phyloP scores from a whole-genome alignment of 2,888 invertebrate genomes.

The Drosophila neotestacea region DNA sequence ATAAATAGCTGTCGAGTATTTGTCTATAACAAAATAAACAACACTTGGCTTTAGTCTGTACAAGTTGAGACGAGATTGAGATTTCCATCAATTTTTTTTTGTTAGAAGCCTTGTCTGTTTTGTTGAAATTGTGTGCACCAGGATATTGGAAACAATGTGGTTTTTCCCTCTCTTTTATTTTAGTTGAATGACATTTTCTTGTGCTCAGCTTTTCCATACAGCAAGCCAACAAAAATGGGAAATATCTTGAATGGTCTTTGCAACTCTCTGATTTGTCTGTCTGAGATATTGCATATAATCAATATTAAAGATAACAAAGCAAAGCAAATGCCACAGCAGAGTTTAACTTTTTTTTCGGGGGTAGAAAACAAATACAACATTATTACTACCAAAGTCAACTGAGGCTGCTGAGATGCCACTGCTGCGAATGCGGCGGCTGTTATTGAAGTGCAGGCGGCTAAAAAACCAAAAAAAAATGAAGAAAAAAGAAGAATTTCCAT shows the following conservation, averaged over 20 bases:
- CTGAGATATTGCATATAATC: slow-evolving; percentile 64
- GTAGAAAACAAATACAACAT: slow-evolving; percentile 63
- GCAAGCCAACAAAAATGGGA: slow-evolving; percentile 32
- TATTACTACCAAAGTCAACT: slow-evolving; percentile 53
- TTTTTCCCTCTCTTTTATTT: neutral
- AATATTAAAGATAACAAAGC: slow-evolving; percentile 64
- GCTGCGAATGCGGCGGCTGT: slow-evolving; percentile 24
- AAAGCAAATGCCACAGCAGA: slow-evolving; percentile 30
- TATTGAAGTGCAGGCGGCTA: slow-evolving; percentile 46
- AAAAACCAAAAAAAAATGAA: slow-evolving; percentile 17
- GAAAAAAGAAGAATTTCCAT: slow-evolving; percentile 54
- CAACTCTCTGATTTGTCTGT: slow-evolving; percentile 20
- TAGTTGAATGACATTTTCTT: slow-evolving; percentile 10
- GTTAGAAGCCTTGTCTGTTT: neutral
- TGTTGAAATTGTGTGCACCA: neutral
- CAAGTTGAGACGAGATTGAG: neutral
- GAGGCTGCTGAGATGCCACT: slow-evolving; percentile 19
- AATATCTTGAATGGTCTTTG: slow-evolving; percentile 34
- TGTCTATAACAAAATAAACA: neutral
- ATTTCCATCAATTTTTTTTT: neutral
- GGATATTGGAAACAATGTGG: slow-evolving; percentile 9
- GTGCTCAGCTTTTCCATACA: neutral
- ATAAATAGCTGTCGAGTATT: neutral
- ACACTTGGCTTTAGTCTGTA: neutral
- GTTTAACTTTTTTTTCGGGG: slow-evolving; percentile 31